Conservation (phyloP, 2,888 invertebrate genomes). For the Melinaea marsaeus region DNA sequence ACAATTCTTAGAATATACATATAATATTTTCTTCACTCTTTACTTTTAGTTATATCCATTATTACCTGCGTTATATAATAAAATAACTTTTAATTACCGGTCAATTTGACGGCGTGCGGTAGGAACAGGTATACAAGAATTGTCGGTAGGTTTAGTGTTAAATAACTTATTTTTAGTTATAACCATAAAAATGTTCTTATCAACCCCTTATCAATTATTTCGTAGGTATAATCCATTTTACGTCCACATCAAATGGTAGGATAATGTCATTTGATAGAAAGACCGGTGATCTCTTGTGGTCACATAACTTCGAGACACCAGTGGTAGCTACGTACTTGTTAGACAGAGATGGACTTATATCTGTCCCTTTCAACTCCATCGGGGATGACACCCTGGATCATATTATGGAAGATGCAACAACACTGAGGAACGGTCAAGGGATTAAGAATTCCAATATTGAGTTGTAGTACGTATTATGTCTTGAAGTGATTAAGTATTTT, state of each 20-base stretch:
- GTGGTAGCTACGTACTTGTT: slow-evolving; percentile 92
- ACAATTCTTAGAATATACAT: too few relatives aligned
- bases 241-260: slow-evolving; percentile 92
- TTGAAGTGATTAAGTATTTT: background rate
- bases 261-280: slow-evolving; percentile 90
- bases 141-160: too few relatives aligned
- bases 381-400: slow-evolving; percentile 90
- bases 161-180: too few relatives aligned
- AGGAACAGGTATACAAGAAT: too few relatives aligned
- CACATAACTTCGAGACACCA: slow-evolving; percentile 90
- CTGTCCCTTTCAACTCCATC: slow-evolving; percentile 92
- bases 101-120: too few relatives aligned
- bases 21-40: too few relatives aligned
- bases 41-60: too few relatives aligned
- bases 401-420: slow-evolving; percentile 78
- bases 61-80: too few relatives aligned
- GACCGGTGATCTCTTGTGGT: slow-evolving; percentile 91
- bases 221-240: slow-evolving; percentile 90
- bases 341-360: slow-evolving; percentile 85
- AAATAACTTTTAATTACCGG: too few relatives aligned
- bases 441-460: slow-evolving; percentile 79
- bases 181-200: too few relatives aligned
- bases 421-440: slow-evolving; percentile 75
- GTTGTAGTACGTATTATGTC: slow-evolving; percentile 72
- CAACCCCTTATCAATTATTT: too few relatives aligned